Base-by-base conservation (phyloP, 2,888 invertebrate genomes). In the Meganola albula region DNA sequence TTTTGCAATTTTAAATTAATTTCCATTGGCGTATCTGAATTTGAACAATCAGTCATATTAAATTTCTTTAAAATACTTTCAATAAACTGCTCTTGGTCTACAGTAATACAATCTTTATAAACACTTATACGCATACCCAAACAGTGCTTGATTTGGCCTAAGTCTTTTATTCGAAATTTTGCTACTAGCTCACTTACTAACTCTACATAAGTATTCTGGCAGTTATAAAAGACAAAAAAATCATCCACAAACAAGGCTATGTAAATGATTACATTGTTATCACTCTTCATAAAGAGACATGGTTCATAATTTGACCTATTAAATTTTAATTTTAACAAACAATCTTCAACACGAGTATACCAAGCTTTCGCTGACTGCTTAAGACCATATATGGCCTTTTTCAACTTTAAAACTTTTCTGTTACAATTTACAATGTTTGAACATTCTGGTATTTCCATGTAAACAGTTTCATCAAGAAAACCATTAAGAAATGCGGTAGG, bases 201-300 rank as follows among this genome's bases (percentile, higher is more conserved):
- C 3, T 32, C 4, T 25, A 22, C 7, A 6, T 10, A 13, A 12
- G 21, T 25, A 13, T 8, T 11, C 3, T 12, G 25, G 34, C 26
- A 9, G 20, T 41, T 40, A 1, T 34, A 44, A 34, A 24, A 42
- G 4, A 42, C 10, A 10, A 49, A 39, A 31, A 54, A 51, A 42
- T 52, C 52, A 40, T 55, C 53, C 3, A 52, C 53, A 53, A 35
- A 56, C 1, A 55, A 2, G 2, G 42, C 34, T 10, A 54, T 10
- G 20, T 45, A 16, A 1, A 29, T 37, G 37, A 45, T 57, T 3
- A 11, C 3, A 30, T 40, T 26, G 7, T 21, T 27, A 22, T 18
- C 7, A 7, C 10, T 13, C 27, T 56, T 54, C 18, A 25, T 31
- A 45, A 38, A 58, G 6, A 61, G 32, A 44, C 58, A 61, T 6